Base-by-base conservation (phyloP, 2,797 vertebrate genomes). In the Bovichtus variegatus region DNA sequence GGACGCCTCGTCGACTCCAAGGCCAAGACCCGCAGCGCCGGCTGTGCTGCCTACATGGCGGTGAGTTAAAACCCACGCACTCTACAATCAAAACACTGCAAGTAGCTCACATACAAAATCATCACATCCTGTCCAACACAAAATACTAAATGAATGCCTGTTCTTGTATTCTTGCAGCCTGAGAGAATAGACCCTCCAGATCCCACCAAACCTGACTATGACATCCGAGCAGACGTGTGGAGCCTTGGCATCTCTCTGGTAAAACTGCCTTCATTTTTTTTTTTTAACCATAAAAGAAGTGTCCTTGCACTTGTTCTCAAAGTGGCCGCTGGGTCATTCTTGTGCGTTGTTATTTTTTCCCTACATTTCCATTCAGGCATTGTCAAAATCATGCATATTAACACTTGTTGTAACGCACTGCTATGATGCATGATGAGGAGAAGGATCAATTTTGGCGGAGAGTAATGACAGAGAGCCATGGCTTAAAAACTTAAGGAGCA, bases 1-100 rank as follows among this genome's bases (percentile, higher is more conserved):
- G 98, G 98, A 29, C 96, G 97, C 55, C 96, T 99, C 0, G 97
- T 99, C 0, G 98, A 99, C 91, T 98, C 97, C 65, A 99, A 98
- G 81, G 98, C 98, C 72, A 99, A 98, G 88, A 99, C 98, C 0
- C 95, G 97, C 77, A 98, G 97, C 0, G 98, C 98, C 0, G 98
- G 98, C 71, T 99, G 98, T n/a, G 97, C 97, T 2, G 97, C 97
- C 2, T 98, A 99, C 90, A 99, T 98, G 98, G 97, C 98, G 21
- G 98, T 98, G 85, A 96, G 97, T 74, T 13, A 61, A 61, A 67
- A 80, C 4, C 18, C 6, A 63, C 16, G 44, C 55, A 21, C 19
- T n/a, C 57, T 27, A 12, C 44, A 29, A 46, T 41, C 25, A 49
- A 67, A 47, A 40, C 29, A 3, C 8, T 23, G 21, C 27, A n/a